Percentiles rank a stretch among this genome's conserved stretches.
Evolutionary conservation across 2,888 invertebrate species (phyloP).

Genomic region (Drosophila neonasuta): DNA sequence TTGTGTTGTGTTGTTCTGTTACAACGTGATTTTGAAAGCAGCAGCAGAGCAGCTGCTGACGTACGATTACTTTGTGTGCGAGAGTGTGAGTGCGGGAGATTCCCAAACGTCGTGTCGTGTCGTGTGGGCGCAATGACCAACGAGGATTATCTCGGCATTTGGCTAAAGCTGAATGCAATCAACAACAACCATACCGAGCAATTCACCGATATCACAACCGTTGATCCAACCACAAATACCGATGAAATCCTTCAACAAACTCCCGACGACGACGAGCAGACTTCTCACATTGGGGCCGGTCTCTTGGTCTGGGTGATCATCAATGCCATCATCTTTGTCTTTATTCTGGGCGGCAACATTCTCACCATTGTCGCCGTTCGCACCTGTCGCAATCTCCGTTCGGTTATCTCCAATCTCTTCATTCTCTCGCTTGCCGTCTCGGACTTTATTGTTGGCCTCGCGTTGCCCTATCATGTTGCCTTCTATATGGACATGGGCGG

Average conservation of each 20-base stretch:
- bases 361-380: slow-evolving; percentile 89
- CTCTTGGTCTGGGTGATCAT: slow-evolving; percentile 85
- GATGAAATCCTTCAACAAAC: neutral
- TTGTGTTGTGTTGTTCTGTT: neutral
- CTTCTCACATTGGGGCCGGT: slow-evolving; percentile 33
- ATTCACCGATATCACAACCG: slow-evolving; percentile 11
- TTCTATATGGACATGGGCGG: slow-evolving; percentile 87
- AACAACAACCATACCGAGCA: slow-evolving; percentile 4
- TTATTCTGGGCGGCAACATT: slow-evolving; percentile 88
- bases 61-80: slow-evolving; percentile 3
- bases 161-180: slow-evolving; percentile 19
- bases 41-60: slow-evolving; percentile 13
- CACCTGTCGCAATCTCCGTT: slow-evolving; percentile 87
- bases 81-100: slow-evolving; percentile 37
- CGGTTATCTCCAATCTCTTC: slow-evolving; percentile 89
- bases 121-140: slow-evolving; percentile 35
- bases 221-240: neutral
- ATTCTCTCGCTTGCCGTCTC: slow-evolving; percentile 90
- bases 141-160: slow-evolving; percentile 28
- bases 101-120: slow-evolving; percentile 27
- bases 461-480: slow-evolving; percentile 89
- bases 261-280: neutral
- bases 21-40: slow-evolving; percentile 20
- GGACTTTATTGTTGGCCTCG: slow-evolving; percentile 89
- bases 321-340: slow-evolving; percentile 86